phyloP scores from a whole-genome alignment of 2,797 vertebrate species.

The Sparus aurata region DNA sequence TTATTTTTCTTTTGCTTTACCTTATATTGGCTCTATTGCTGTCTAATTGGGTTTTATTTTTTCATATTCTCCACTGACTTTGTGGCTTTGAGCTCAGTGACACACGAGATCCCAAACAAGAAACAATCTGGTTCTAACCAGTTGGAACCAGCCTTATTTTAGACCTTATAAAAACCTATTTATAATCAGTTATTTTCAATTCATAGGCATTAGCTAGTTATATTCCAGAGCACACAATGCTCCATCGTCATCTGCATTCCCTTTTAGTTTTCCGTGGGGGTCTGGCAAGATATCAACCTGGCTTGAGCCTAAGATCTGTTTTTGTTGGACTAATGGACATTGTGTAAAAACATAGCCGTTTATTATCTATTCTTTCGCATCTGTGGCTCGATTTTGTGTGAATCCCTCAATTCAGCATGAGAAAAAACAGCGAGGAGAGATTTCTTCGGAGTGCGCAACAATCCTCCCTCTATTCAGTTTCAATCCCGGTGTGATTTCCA shows the following conservation, averaged over 20 bases:
- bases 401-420: slow-evolving; percentile 19
- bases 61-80: slow-evolving; percentile 1
- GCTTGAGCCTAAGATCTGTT: neutral
- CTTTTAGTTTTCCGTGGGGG: neutral
- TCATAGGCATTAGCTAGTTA: neutral
- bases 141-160: neutral
- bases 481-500: slow-evolving; percentile 38
- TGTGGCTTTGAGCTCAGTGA: neutral
- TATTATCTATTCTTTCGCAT: slow-evolving; percentile 5
- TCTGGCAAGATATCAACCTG: neutral
- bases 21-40: neutral
- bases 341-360: slow-evolving; percentile 7
- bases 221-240: neutral
- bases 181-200: neutral
- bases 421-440: slow-evolving; percentile 5
- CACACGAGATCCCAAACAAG: neutral
- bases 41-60: slow-evolving; percentile 32
- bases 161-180: neutral
- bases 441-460: slow-evolving; percentile 20
- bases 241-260: slow-evolving; percentile 1
- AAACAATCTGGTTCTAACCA: slow-evolving; percentile 1
- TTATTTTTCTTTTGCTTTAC: slow-evolving; percentile 3
- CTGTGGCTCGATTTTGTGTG: slow-evolving; percentile 5
- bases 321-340: neutral
- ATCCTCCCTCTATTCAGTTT: slow-evolving; percentile 35